These are phyloP conservation scores for Pollenia angustigena DNA, from an alignment of 2,888 invertebrate genomes.

Conservation along the genomic window DNA sequence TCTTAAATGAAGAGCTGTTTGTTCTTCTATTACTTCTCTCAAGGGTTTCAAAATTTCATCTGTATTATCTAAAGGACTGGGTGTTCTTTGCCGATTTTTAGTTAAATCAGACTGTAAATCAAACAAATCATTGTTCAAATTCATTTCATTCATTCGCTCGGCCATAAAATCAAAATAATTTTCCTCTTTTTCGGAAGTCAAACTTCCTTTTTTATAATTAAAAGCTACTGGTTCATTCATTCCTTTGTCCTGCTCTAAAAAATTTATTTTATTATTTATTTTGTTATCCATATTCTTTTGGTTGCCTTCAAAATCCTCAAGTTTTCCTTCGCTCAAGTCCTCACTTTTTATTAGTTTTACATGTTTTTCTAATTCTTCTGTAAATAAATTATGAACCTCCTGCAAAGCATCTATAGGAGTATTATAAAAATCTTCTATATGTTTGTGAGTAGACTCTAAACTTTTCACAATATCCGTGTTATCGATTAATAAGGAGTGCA, in stretches of 20 bases:
- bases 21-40: constrained; percentile 65
- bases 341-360: constrained; percentile 18
- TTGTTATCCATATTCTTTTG: constrained; percentile 14
- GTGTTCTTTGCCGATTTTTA: constrained; percentile 72
- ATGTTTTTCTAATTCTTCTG: constrained; percentile 51
- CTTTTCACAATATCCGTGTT: constrained; percentile 79
- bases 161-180: constrained; percentile 61
- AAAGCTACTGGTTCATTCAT: not conserved
- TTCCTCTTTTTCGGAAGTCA: constrained; percentile 62
- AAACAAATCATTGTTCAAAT: constrained; percentile 14
- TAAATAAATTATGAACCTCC: constrained; percentile 74
- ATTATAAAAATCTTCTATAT: constrained; percentile 81
- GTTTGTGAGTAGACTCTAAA: constrained; percentile 77
- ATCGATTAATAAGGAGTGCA: constrained; percentile 77
- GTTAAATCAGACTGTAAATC: not conserved
- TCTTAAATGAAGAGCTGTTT: constrained; percentile 37
- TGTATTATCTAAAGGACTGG: constrained; percentile 77
- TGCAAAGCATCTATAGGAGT: constrained; percentile 80
- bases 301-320: not conserved
- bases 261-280: not conserved
- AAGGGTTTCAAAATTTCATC: constrained; percentile 79
- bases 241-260: not conserved
- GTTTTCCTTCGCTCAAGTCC: not conserved
- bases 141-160: constrained; percentile 42
- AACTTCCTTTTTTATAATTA: not conserved